Evolutionary conservation across 2,797 vertebrate genomes (phyloP).

Genomic region (Halcyon badia): DNA sequence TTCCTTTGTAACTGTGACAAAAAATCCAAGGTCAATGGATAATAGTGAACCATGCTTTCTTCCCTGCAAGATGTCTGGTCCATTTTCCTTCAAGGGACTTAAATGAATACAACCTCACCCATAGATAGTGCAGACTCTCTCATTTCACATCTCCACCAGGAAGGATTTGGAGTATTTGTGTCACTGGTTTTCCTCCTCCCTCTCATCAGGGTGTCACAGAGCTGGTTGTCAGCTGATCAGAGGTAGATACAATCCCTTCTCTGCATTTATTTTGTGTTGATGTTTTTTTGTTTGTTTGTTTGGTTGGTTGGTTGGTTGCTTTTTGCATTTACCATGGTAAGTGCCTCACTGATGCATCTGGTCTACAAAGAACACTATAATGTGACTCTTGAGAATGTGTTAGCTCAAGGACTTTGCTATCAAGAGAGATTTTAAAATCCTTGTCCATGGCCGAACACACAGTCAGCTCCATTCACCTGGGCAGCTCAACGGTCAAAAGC

Average conservation of each 20-base stretch:
- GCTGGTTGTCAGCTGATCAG: not conserved
- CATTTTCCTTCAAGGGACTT: not conserved
- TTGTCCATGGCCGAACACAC: not conserved
- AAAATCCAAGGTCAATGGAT: not conserved
- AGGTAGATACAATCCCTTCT: not conserved
- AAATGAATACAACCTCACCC: not conserved
- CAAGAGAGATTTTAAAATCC: not conserved
- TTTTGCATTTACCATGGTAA: not conserved
- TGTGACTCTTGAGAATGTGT: not conserved
- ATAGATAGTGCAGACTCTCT: not conserved
- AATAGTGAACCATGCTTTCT: not conserved
- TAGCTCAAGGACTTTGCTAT: not conserved
- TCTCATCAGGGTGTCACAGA: not conserved
- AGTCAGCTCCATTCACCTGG: not conserved
- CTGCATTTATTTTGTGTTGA: not conserved
- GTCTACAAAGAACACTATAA: not conserved
- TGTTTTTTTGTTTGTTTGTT: not conserved
- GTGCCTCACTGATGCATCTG: not conserved
- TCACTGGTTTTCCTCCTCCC: not conserved
- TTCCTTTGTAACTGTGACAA: not conserved
- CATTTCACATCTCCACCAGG: not conserved
- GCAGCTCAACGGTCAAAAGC: not conserved
- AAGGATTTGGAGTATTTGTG: not conserved
- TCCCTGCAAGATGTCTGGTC: not conserved
- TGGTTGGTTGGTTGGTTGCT: too few species aligned